These are phyloP conservation scores for Clinocottus analis DNA, from an alignment of 2,113 vertebrate species.

Conservation along the genomic window DNA sequence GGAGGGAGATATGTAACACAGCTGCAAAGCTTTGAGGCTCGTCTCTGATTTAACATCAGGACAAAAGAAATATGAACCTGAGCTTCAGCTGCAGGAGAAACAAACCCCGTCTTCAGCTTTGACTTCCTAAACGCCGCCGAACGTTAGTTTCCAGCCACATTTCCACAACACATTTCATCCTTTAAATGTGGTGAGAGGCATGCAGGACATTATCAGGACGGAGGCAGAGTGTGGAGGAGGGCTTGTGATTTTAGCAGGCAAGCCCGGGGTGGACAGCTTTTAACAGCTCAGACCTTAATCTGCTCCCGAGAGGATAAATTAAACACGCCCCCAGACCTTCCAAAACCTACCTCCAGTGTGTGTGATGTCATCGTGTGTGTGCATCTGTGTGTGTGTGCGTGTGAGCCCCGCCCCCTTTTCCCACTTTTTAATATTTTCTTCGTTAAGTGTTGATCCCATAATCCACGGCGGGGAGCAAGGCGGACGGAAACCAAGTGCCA, in stretches of 20 bases:
- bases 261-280: constrained; percentile 32
- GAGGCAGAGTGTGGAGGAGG: constrained; percentile 34
- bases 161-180: neutral
- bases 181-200: neutral
- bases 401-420: neutral
- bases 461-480: constrained; percentile 27
- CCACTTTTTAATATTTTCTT: constrained; percentile 20
- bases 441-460: constrained; percentile 33
- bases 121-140: neutral
- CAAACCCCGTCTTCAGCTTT: neutral
- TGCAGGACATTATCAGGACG: neutral
- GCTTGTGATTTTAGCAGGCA: constrained; percentile 40
- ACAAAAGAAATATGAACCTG: neutral
- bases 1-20: neutral
- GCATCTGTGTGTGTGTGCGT: constrained; percentile 2
- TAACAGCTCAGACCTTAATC: constrained; percentile 47
- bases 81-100: neutral
- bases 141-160: neutral
- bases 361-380: neutral
- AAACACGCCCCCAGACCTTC: constrained; percentile 33
- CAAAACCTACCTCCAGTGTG: constrained; percentile 9
- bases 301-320: constrained; percentile 38
- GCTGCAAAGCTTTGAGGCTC: neutral
- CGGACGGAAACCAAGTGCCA: neutral
- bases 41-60: neutral